Conservation (phyloP, 1,140 invertebrate species). For the Pissodes strobi region DNA sequence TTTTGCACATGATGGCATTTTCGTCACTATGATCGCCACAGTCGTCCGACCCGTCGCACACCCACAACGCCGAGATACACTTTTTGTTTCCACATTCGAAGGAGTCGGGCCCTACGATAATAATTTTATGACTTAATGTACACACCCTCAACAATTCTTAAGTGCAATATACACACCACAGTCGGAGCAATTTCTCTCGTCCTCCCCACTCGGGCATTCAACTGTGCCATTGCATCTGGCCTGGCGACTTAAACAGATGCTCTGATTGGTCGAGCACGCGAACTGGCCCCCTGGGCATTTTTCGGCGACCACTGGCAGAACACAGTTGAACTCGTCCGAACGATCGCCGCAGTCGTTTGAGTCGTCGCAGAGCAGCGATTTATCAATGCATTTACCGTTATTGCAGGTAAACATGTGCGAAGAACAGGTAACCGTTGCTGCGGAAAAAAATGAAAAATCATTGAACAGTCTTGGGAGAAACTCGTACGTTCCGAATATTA, state of each 20-base stretch:
- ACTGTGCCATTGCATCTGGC: conserved; percentile 57
- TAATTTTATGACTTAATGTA: no score
- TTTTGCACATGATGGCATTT: conserved; percentile 56
- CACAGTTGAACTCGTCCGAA: conserved; percentile 58
- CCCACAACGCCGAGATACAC: conserved; percentile 64
- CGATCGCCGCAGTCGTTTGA: conserved; percentile 60
- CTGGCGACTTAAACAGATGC: conserved; percentile 55
- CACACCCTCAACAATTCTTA: no score
- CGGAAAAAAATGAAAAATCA: no score
- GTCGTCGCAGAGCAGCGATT: conserved; percentile 56
- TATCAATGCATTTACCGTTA: conserved; percentile 57
- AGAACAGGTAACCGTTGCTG: conserved; percentile 34
- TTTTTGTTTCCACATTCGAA: conserved; percentile 61
- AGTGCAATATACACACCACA: conserved; percentile 51
- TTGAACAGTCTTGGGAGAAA: no score
- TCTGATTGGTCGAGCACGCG: conserved; percentile 66
- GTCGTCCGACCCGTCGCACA: conserved; percentile 70
- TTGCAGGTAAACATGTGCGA: conserved; percentile 38
- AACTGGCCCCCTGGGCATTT: conserved; percentile 44
- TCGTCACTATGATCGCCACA: conserved; percentile 73
- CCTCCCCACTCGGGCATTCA: conserved; percentile 72
- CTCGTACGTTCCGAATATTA: no score
- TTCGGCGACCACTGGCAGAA: conserved; percentile 10
- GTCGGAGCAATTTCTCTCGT: conserved; percentile 62
- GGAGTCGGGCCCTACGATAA: conserved; percentile 54